A percentile compares a stretch with the other conserved stretches of the same genome.
phyloP scores from a whole-genome alignment of 2,797 vertebrate species.

The Gorsachius magnificus region DNA sequence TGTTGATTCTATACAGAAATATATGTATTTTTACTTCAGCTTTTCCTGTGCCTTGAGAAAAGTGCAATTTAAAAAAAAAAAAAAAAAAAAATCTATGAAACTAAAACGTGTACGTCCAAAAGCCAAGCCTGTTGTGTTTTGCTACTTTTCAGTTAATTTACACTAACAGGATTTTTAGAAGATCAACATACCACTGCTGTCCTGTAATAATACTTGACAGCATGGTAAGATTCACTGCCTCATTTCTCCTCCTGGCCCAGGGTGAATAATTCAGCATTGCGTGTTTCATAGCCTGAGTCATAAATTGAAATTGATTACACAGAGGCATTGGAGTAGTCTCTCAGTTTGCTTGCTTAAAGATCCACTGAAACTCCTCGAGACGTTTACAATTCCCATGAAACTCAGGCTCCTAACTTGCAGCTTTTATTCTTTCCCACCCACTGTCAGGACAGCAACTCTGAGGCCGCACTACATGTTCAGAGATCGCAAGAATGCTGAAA shows the following conservation, averaged over 20 bases:
- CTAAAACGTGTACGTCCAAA: neutral
- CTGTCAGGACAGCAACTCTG: neutral
- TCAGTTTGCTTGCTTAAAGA: conserved; percentile 28
- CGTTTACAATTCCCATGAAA: conserved; percentile 19
- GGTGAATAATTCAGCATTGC: neutral
- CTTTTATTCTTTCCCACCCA: neutral
- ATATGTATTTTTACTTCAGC: neutral
- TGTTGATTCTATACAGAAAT: neutral
- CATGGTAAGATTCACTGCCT: neutral
- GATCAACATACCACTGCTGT: neutral
- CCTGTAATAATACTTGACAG: neutral
- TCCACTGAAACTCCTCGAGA: neutral
- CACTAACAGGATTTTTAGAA: neutral
- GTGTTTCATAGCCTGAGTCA: conserved; percentile 16
- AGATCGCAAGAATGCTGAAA: neutral
- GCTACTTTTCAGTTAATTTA: neutral
- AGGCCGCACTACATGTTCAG: neutral
- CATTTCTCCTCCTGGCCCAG: neutral
- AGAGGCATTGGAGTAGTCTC: neutral
- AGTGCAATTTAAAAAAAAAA: neutral
- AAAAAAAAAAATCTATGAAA: neutral
- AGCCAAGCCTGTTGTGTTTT: neutral
- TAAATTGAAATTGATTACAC: conserved; percentile 23
- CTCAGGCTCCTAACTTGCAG: neutral
- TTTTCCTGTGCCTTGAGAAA: neutral